Percentiles rank a stretch among this genome's conserved stretches.
Conservation (phyloP, 1,140 invertebrate species). For the Ostrea edulis region DNA sequence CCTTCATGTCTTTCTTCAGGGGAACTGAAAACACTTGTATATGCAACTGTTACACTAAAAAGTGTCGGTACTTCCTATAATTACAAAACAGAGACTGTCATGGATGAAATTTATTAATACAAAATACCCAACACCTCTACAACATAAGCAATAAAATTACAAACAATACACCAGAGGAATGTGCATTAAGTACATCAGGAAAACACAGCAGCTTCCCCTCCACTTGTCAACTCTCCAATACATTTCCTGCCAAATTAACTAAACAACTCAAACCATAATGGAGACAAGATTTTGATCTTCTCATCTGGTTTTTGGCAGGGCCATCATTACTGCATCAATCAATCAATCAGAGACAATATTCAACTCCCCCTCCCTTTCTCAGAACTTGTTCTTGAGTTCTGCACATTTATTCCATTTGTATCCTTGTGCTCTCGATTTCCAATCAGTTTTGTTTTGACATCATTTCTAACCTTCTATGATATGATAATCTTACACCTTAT, state of each 20-base stretch:
- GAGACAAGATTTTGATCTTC: constrained; percentile 34
- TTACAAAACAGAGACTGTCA: neutral
- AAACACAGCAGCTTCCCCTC: neutral
- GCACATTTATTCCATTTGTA: neutral
- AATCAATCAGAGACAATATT: constrained; percentile 2
- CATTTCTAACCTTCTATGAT: neutral
- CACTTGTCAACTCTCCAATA: constrained; percentile 31
- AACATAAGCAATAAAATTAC: neutral
- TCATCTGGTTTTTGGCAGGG: constrained; percentile 31
- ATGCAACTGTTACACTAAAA: constrained; percentile 2
- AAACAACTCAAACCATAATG: constrained; percentile 28
- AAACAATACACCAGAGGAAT: neutral
- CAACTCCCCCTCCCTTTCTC: neutral
- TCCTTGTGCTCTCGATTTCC: neutral
- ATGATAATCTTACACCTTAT: neutral
- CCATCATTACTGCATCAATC: constrained; percentile 35
- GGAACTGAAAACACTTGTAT: constrained; percentile 10
- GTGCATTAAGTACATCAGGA: constrained; percentile 5
- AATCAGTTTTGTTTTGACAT: constrained; percentile 1
- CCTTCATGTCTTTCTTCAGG: constrained; percentile 6
- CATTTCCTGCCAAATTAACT: constrained; percentile 34
- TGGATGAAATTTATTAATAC: neutral
- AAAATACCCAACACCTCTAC: neutral
- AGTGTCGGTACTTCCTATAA: neutral
- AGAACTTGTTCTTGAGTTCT: neutral